Evolutionary conservation across 2,888 invertebrate genomes (phyloP), one percentile per base, ranked within the genome.

Genomic region (Uropetala carovei): DNA sequence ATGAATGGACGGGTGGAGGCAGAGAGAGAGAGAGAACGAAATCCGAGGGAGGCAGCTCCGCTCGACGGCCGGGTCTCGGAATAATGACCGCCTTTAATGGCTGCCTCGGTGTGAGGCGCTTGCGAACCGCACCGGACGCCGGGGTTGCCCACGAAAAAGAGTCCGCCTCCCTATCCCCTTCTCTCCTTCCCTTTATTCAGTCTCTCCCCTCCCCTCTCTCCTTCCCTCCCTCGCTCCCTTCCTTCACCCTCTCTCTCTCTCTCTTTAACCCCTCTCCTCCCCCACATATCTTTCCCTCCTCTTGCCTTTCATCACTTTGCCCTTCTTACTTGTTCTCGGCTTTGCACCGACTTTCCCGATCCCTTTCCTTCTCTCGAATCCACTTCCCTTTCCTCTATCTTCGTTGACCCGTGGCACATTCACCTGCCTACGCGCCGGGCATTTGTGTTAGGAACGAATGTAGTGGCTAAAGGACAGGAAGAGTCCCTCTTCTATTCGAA

Each of bases 21-120:
- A 22, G 75, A 27, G 27, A 27, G 75, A 75, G 75, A 75, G 75
- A 75, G 13, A 75, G 75, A 27, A 22, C 75, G 16, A 27, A 75
- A 75, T 75, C 75, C 75, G 27, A 10, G 75, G 75, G 75, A 75
- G 22, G 22, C 16, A 0, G 27, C 75, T 43, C 75, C 75, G 75
- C 22, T 75, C 22, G 22, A 22, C 27, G 75, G 75, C 75, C 75
- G 27, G 27, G 75, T 22, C 75, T 75, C 27, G 75, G 22, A 75
- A 75, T 75, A 75, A 75, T 75, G 75, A 75, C 75, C 75, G 75
- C 27, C 75, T 75, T 75, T 75, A 75, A 75, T 75, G 75, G 27
- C 75, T 22, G 68, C 68, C 68, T n/a, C 68, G 43, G 5, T 43
- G 43, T 5, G 43, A 43, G 43, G 43, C 43, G 43, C 43, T 43